Conservation (phyloP, 2,113 vertebrate species). For the Datnioides undecimradiatus region DNA sequence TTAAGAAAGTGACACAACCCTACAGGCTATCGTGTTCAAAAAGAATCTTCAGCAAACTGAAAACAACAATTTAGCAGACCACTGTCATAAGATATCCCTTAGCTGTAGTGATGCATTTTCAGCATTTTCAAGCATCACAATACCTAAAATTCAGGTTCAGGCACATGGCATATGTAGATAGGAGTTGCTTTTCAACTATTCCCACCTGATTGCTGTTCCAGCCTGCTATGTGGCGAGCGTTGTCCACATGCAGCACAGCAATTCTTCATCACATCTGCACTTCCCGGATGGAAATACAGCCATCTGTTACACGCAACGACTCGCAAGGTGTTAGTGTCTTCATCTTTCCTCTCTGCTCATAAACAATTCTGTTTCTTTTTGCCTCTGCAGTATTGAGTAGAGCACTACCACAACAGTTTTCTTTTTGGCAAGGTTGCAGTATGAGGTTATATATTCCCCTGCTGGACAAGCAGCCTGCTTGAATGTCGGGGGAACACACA, state of each 20-base stretch:
- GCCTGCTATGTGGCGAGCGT: conserved; percentile 33
- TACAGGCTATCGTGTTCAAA: conserved; percentile 66
- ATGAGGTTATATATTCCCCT: conserved; percentile 41
- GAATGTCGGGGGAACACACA: neutral
- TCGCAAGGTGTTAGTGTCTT: conserved; percentile 67
- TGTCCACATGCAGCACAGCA: conserved; percentile 48
- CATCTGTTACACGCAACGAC: conserved; percentile 69
- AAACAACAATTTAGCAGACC: conserved; percentile 49
- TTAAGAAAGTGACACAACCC: conserved; percentile 76
- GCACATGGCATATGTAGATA: neutral
- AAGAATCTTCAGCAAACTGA: conserved; percentile 71
- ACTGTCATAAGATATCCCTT: conserved; percentile 62
- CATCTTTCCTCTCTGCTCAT: conserved; percentile 68
- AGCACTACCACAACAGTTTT: conserved; percentile 29
- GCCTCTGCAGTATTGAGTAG: conserved; percentile 32
- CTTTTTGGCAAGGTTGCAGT: conserved; percentile 26
- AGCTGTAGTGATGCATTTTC: conserved; percentile 32
- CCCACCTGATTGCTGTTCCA: conserved; percentile 15
- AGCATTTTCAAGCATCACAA: neutral
- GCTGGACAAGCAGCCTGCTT: conserved; percentile 15
- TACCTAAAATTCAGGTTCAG: neutral
- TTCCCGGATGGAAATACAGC: conserved; percentile 61
- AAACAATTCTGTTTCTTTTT: conserved; percentile 69
- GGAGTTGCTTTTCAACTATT: neutral
- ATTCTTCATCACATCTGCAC: conserved; percentile 44